Evolutionary conservation across 2,797 vertebrate species (phyloP), one percentile per base, ranked within the genome.

Genomic region (Spondyliosoma cantharus): DNA sequence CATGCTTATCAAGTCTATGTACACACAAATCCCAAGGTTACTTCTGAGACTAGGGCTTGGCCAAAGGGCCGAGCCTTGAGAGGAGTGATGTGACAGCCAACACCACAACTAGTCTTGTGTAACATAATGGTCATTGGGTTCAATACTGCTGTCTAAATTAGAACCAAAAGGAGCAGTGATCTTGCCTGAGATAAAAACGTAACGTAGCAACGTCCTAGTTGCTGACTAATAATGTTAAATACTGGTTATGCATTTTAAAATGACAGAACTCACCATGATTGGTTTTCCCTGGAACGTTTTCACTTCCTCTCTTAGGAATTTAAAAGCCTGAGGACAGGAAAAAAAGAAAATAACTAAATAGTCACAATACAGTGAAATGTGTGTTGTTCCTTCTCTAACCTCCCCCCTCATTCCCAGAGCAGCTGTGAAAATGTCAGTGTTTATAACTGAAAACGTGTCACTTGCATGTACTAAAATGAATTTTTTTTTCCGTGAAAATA

Each of bases 261-360:
- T 43, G 53, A 52, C 25, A 53, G 17, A 49, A 93, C 96, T 96
- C 91, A 98, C 98, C 98, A 99, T 98, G 78, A 99, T 97, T 90
- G 98, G 98, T 95, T 98, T 99, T 93, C 97, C 98, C 95, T 98
- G 97, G 96, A 99, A 99, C 61, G 94, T 96, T 95, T 99, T 99
- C 80, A 99, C 98, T 96, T 99, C 98, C 94, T 99, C 98, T 92
- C 98, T 94, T 87, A 99, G 93, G 84, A 99, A 99, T 95, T 91
- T 97, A 92, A 97, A 97, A 3, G 98, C 98, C 98, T 99, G 89
- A 17, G 64, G 60, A 37, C 73, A 37, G 9, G 37, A 37, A n/a
- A 83, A 73, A 68, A 61, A 9, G 1, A 25, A 7, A 24, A 56
- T 0, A 72, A 29, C 0, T 2, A 52, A 49, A 57, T 49, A n/a